Evolutionary conservation across 2,113 vertebrate species (phyloP).

Genomic region (Megalops atlanticus): DNA sequence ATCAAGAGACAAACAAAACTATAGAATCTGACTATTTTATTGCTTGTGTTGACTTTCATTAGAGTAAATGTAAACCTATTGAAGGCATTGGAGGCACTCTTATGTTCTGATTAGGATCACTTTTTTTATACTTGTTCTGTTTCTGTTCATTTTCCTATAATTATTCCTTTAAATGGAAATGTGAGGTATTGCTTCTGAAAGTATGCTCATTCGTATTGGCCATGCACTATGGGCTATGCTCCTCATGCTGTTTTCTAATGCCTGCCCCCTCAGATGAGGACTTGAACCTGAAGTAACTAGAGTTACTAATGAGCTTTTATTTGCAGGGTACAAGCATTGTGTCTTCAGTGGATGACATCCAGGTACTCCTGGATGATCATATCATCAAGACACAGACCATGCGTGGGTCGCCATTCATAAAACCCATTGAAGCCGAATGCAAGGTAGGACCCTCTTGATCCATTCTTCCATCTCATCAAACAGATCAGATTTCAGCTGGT

Average conservation of each 20-base stretch:
- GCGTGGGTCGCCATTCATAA: constrained; percentile 86
- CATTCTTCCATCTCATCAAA: neutral
- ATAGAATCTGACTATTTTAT: neutral
- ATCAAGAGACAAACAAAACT: neutral
- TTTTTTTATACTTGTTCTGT: too few species aligned
- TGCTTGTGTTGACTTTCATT: constrained; percentile 11
- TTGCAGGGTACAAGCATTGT: constrained; percentile 80
- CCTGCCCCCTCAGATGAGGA: too few species aligned
- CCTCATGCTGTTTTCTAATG: too few species aligned
- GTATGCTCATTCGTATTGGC: too few species aligned
- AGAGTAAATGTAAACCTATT: neutral
- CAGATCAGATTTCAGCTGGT: neutral
- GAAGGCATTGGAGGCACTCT: neutral
- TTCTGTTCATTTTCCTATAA: too few species aligned
- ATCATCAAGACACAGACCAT: constrained; percentile 90
- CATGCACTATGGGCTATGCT: too few species aligned
- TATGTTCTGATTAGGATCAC: constrained; percentile 1
- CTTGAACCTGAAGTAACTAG: too few species aligned
- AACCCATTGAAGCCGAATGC: constrained; percentile 83
- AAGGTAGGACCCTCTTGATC: constrained; percentile 74
- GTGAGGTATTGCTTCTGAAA: neutral
- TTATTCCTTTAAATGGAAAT: neutral
- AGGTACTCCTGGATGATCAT: constrained; percentile 87
- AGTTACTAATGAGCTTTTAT: constrained; percentile 34
- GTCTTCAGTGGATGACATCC: constrained; percentile 85